Base-by-base conservation (phyloP, 2,113 vertebrate genomes). In the Ophthalmotilapia sp. region DNA sequence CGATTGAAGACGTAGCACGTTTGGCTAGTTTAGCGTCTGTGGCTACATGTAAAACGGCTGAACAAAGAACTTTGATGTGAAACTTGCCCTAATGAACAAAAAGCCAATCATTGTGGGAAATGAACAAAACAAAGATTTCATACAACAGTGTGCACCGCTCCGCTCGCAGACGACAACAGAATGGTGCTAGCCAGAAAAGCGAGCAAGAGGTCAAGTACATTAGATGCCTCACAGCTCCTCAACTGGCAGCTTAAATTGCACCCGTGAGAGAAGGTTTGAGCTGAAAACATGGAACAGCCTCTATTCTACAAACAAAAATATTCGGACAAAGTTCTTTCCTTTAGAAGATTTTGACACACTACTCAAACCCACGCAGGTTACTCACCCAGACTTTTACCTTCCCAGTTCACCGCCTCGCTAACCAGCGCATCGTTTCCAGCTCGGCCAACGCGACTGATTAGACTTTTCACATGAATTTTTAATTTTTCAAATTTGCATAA, bases 191-290 rank as follows among this genome's bases (percentile, higher is more conserved):
- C 70, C 15, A 75, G 40, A 19, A 75, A 29, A 75, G 23, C 2
- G 15, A 75, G 21, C 68, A 26, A 45, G 68, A 73, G 68, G 68
- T 45, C 21, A 47, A 29, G 42, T 2, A 0, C 14, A 75, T 49
- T 75, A 49, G 70, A 75, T 29, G 23, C 42, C 42, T 75, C 70
- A 5, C 70, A 45, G 42, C 70, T 75, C 70, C 70, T 75, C 42
- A 49, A 29, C 40, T 29, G 70, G 70, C 23, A 49, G 70, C 70
- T 49, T 7, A 49, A 3, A 75, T 45, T 73, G 40, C 68, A 73
- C 40, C 68, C 3, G 3, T 7, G 68, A 73, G 40, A 73, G 40
- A 45, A 26, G 21, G 68, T 26, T 29, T 73, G 21, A 73, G 68
- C 21, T 31, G 56, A 38, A n/a, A 62, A 33, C 58, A 62, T 2